Evolutionary conservation across 1,140 invertebrate genomes (phyloP).

Genomic region (Reticulitermes speratus): DNA sequence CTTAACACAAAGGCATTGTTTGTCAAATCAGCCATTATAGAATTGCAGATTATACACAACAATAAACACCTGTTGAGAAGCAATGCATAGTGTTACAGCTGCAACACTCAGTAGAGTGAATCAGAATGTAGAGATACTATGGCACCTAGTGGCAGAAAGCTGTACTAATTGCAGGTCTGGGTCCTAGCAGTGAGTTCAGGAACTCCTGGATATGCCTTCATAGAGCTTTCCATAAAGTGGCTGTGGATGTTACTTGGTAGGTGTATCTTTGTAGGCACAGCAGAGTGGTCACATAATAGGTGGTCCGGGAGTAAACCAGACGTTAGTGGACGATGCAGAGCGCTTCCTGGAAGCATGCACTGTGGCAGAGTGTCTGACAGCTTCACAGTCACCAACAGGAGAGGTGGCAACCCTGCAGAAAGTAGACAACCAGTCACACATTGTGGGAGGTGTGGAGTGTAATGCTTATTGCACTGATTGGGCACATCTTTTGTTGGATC

Average conservation of each 20-base stretch:
- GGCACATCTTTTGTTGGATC: conserved; percentile 23
- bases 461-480: conserved; percentile 28
- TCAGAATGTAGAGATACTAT: too few species aligned
- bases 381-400: background rate
- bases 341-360: conserved; percentile 29
- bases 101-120: too few species aligned
- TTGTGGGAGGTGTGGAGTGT: conserved; percentile 6
- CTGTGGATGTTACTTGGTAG: background rate
- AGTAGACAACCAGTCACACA: background rate
- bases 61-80: too few species aligned
- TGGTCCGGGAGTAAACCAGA: background rate
- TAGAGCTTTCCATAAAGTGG: background rate
- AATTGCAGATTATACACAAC: too few species aligned
- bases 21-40: too few species aligned
- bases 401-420: background rate
- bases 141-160: too few species aligned
- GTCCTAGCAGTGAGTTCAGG: too few species aligned
- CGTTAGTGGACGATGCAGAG: conserved; percentile 26
- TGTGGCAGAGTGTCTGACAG: conserved; percentile 26
- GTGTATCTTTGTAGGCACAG: conserved; percentile 21
- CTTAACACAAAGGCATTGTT: too few species aligned
- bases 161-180: background rate
- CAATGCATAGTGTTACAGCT: too few species aligned
- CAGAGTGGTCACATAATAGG: conserved; percentile 28
- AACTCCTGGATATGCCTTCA: background rate